A percentile compares a stretch with the other conserved stretches of the same genome.
phyloP scores from a whole-genome alignment of 2,113 vertebrate genomes.

The Andinoacara biseriatus region DNA sequence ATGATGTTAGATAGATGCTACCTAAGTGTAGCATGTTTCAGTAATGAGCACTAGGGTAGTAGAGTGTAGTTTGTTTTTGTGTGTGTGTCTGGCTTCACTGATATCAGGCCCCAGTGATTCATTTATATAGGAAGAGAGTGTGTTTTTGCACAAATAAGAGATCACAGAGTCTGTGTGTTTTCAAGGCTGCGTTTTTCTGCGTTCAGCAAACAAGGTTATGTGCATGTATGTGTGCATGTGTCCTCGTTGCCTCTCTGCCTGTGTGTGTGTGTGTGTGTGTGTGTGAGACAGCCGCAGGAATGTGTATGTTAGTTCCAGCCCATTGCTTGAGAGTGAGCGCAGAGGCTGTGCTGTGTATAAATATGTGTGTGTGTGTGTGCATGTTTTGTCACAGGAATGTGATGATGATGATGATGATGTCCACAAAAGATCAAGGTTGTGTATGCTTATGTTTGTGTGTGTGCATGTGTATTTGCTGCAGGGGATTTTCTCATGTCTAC shows the following conservation, averaged over 20 bases:
- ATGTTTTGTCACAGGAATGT: constrained; percentile 44
- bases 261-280: constrained; percentile 14
- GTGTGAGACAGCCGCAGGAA: constrained; percentile 46
- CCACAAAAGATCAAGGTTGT: constrained; percentile 60
- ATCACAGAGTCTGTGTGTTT: neutral
- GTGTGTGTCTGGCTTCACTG: neutral
- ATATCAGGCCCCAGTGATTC: constrained; percentile 16
- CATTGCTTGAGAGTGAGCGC: constrained; percentile 82
- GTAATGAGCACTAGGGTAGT: constrained; percentile 32
- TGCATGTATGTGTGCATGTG: constrained; percentile 16
- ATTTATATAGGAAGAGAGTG: constrained; percentile 24
- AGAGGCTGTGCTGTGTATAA: constrained; percentile 71
- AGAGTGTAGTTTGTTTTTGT: neutral
- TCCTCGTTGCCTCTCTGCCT: constrained; percentile 7
- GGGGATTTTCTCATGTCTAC: constrained; percentile 29
- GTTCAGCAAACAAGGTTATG: constrained; percentile 20
- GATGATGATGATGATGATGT: constrained; percentile 53
- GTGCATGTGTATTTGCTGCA: constrained; percentile 12
- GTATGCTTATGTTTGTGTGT: constrained; percentile 6
- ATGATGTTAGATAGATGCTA: constrained; percentile 46
- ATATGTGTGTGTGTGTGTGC: neutral
- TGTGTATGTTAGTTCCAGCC: constrained; percentile 79
- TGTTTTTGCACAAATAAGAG: constrained; percentile 33
- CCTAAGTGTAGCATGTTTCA: constrained; percentile 43
- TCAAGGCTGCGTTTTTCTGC: neutral